Percentiles rank a stretch among this genome's conserved stretches.
These are phyloP conservation scores for Acleris cristana DNA, from an alignment of 2,888 invertebrate species.

Conservation along the genomic window DNA sequence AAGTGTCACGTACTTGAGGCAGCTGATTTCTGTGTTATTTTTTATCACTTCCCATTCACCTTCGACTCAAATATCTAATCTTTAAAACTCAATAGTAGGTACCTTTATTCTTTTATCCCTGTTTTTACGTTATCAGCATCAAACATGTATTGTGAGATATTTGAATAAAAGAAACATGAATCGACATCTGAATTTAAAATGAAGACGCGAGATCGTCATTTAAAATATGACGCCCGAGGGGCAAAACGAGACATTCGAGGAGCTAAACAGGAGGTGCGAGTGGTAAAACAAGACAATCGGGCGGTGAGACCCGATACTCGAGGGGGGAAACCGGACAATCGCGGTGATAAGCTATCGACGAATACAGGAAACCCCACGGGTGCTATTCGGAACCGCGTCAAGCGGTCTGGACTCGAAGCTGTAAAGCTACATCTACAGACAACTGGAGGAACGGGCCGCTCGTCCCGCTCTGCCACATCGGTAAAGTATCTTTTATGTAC, in stretches of 20 bases:
- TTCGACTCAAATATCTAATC: slow-evolving; percentile 76
- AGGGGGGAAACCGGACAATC: slow-evolving; percentile 37
- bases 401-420: slow-evolving; percentile 75
- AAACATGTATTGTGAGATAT: slow-evolving; percentile 42
- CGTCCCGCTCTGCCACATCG: slow-evolving; percentile 75
- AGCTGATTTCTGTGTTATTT: slow-evolving; percentile 61
- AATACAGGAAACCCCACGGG: slow-evolving; percentile 33
- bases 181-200: slow-evolving; percentile 54
- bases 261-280: slow-evolving; percentile 50
- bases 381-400: slow-evolving; percentile 52
- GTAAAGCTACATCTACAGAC: slow-evolving; percentile 71
- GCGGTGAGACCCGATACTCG: slow-evolving; percentile 44
- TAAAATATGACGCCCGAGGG: slow-evolving; percentile 56
- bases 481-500: slow-evolving; percentile 44
- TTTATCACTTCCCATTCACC: slow-evolving; percentile 72
- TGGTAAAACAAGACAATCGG: slow-evolving; percentile 50
- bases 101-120: slow-evolving; percentile 55
- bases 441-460: slow-evolving; percentile 74
- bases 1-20: slow-evolving; percentile 64
- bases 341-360: slow-evolving; percentile 44
- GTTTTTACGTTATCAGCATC: slow-evolving; percentile 46
- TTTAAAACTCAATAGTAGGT: slow-evolving; percentile 45
- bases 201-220: slow-evolving; percentile 67
- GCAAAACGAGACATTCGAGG: slow-evolving; percentile 48
- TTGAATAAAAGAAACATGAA: slow-evolving; percentile 42